These are phyloP conservation scores for Sarotherodon lohbergeri DNA, from an alignment of 2,113 vertebrate genomes.

Conservation along the genomic window DNA sequence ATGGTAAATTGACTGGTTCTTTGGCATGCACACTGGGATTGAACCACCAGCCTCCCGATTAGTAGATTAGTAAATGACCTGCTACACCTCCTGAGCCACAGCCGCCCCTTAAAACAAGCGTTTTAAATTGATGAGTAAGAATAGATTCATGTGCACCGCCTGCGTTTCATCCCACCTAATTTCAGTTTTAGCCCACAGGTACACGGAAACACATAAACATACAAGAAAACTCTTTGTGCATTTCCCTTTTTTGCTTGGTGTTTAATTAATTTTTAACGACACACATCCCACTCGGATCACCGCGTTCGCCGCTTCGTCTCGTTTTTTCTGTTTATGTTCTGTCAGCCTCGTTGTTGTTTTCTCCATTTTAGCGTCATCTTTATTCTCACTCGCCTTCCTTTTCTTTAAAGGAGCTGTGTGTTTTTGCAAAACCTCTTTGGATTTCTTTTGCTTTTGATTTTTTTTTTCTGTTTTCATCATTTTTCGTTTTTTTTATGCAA, in stretches of 20 bases:
- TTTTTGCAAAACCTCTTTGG: not conserved
- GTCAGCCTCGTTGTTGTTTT: not conserved
- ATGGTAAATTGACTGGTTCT: fast-evolving
- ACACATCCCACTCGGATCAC: not conserved
- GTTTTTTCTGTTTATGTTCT: not conserved
- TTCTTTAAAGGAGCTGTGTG: fast-evolving
- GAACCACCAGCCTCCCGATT: not conserved
- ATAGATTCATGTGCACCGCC: not conserved
- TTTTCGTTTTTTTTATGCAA: fast-evolving
- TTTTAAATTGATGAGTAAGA: not conserved
- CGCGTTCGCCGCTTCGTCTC: fast-evolving
- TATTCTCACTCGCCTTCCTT: not conserved
- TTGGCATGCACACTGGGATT: not conserved
- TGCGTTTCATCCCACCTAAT: not conserved
- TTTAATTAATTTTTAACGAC: not conserved
- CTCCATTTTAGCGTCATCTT: not conserved
- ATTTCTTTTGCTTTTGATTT: not conserved
- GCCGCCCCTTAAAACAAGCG: not conserved
- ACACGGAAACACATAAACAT: not conserved
- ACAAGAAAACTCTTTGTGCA: not conserved
- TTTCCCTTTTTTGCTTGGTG: not conserved
- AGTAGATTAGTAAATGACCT: not conserved
- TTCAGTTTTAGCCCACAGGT: not conserved
- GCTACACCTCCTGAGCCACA: not conserved
- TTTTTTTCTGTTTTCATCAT: not conserved